Conservation (phyloP, 2,888 invertebrate species). For the Cecidostiba fungosa region DNA sequence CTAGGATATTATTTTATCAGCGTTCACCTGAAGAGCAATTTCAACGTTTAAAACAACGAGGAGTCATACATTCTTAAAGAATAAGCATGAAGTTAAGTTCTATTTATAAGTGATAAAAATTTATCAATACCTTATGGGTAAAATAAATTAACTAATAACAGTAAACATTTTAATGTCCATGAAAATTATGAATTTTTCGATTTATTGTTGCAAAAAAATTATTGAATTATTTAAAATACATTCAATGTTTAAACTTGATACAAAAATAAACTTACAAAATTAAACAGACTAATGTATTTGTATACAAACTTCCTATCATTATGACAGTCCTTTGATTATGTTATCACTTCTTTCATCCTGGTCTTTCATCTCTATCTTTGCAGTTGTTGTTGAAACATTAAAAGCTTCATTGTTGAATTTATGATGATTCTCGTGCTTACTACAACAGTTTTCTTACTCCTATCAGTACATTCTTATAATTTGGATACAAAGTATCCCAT, state of each 20-base stretch:
- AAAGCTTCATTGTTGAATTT: neutral
- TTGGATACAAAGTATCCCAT: conserved; percentile 66
- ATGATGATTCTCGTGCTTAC: conserved; percentile 13
- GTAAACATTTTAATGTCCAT: neutral
- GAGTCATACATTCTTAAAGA: conserved; percentile 63
- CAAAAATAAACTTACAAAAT: conserved; percentile 1
- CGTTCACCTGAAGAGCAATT: conserved; percentile 67
- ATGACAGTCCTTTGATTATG: conserved; percentile 61
- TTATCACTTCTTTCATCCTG: conserved; percentile 71
- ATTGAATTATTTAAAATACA: neutral
- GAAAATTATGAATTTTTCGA: neutral
- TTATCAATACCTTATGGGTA: neutral
- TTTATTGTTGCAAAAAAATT: neutral
- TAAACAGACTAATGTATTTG: neutral
- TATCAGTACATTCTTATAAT: conserved; percentile 66
- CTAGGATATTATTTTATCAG: conserved; percentile 67
- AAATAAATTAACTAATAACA: neutral
- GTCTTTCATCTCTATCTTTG: conserved; percentile 14
- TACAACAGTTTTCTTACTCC: conserved; percentile 3
- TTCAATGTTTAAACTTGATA: conserved; percentile 11
- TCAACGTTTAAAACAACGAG: conserved; percentile 65
- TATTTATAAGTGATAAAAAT: conserved; percentile 8
- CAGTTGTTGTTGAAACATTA: neutral
- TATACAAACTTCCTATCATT: neutral
- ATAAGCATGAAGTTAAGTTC: conserved; percentile 18